phyloP scores from a whole-genome alignment of 2,888 invertebrate species.

The Adineta ricciae region DNA sequence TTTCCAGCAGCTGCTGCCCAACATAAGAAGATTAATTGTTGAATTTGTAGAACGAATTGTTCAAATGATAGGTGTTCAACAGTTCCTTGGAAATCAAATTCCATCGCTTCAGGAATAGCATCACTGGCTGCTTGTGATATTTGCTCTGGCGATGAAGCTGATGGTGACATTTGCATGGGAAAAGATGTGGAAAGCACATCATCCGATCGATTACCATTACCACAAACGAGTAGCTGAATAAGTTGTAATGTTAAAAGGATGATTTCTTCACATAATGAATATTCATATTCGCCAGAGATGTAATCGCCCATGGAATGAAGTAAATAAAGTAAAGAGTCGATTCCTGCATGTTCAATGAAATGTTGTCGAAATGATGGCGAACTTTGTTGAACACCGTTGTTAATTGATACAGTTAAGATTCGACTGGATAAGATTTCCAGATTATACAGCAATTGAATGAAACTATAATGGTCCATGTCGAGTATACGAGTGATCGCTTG shows the following conservation, averaged over 20 bases:
- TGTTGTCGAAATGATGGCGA: slow-evolving; percentile 14
- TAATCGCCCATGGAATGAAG: slow-evolving; percentile 10
- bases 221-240: neutral
- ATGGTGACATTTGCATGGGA: neutral
- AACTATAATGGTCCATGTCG: neutral
- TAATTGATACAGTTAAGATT: neutral
- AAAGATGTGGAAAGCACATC: neutral
- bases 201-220: neutral
- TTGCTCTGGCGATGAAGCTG: too few relatives aligned
- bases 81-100: neutral
- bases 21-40: slow-evolving; percentile 50
- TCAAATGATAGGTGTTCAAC: slow-evolving; percentile 29
- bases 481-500: neutral
- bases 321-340: neutral
- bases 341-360: neutral
- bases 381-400: slow-evolving; percentile 8
- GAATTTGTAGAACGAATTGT: slow-evolving; percentile 38
- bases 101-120: neutral
- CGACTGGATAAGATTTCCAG: slow-evolving; percentile 22
- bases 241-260: neutral
- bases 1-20: slow-evolving; percentile 53
- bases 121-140: neutral
- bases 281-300: slow-evolving; percentile 4
- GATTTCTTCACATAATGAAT: slow-evolving; percentile 2
- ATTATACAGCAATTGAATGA: slow-evolving; percentile 22